phyloP scores from a whole-genome alignment of 2,888 invertebrate genomes.

The Philereme transversata region DNA sequence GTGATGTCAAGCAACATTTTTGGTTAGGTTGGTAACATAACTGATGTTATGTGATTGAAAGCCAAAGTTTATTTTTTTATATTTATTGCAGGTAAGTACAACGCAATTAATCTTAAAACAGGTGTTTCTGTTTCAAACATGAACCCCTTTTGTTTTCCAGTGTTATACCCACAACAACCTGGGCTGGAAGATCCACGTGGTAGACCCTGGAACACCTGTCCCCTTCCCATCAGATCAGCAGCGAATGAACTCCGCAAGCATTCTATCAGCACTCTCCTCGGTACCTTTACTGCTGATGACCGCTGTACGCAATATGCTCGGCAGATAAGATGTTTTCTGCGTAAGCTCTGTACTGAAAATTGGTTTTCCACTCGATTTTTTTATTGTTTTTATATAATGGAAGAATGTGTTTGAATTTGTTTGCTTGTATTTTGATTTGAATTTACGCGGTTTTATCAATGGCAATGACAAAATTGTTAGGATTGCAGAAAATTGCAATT shows the following conservation, averaged over 20 bases:
- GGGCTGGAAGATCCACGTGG: conserved; percentile 96
- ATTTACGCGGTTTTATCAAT: conserved; percentile 2
- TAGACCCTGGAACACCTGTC: conserved; percentile 86
- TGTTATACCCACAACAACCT: conserved; percentile 96
- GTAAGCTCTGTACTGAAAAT: conserved; percentile 45
- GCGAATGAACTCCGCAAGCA: conserved; percentile 44
- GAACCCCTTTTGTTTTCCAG: conserved; percentile 69
- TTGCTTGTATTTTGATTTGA: conserved; percentile 14
- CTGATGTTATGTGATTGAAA: no score
- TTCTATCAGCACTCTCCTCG: conserved; percentile 27
- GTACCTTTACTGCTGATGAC: conserved; percentile 43
- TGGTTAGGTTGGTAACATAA: no score
- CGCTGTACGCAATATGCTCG: conserved; percentile 44
- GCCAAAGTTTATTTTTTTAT: no score
- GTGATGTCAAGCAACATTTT: no score
- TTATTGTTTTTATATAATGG: no score
- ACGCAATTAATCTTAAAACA: no score
- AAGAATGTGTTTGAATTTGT: neutral
- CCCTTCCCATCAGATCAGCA: conserved; percentile 59
- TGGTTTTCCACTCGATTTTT: conserved; percentile 31
- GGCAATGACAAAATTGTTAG: neutral
- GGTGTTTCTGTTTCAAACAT: no score
- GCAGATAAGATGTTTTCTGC: conserved; percentile 53
- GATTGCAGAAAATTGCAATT: conserved; percentile 1
- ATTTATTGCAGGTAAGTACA: no score